A percentile compares a stretch with the other conserved stretches of the same genome.
Conservation (phyloP, 2,888 invertebrate genomes). For the Agrochola litura region DNA sequence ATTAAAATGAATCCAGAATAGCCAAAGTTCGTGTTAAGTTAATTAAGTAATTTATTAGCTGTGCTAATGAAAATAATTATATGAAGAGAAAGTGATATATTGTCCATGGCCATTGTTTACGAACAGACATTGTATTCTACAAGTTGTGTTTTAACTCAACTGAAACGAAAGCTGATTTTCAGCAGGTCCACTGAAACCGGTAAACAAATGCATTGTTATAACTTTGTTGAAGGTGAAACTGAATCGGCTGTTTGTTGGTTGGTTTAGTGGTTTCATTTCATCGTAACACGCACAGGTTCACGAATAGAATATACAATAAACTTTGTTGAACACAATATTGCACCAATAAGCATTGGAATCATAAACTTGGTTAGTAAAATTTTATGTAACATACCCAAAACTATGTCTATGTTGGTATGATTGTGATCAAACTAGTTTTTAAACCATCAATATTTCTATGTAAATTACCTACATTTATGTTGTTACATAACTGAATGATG, state of each 20-base stretch:
- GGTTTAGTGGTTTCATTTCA: not conserved
- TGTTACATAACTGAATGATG: constrained; percentile 54
- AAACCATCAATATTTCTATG: constrained; percentile 27
- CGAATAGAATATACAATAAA: constrained; percentile 17
- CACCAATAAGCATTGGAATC: constrained; percentile 1
- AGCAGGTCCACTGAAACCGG: not conserved
- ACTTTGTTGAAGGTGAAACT: not conserved
- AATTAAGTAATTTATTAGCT: constrained; percentile 51
- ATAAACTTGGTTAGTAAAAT: constrained; percentile 10
- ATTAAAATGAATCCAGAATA: constrained; percentile 8
- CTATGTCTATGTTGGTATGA: constrained; percentile 26
- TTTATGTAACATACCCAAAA: constrained; percentile 41
- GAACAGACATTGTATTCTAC: not conserved
- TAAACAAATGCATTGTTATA: constrained; percentile 21
- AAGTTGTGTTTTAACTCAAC: not conserved
- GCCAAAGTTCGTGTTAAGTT: constrained; percentile 40
- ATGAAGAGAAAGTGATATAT: not conserved
- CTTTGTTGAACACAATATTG: constrained; percentile 4
- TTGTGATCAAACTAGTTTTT: constrained; percentile 46
- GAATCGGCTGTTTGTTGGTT: constrained; percentile 3
- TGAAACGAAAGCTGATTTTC: constrained; percentile 1
- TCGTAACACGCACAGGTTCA: not conserved
- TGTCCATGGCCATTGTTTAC: not conserved
- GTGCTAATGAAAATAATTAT: not conserved
- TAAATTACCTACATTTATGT: constrained; percentile 41